phyloP scores from a whole-genome alignment of 2,113 vertebrate species.

The Toxotes jaculatrix region DNA sequence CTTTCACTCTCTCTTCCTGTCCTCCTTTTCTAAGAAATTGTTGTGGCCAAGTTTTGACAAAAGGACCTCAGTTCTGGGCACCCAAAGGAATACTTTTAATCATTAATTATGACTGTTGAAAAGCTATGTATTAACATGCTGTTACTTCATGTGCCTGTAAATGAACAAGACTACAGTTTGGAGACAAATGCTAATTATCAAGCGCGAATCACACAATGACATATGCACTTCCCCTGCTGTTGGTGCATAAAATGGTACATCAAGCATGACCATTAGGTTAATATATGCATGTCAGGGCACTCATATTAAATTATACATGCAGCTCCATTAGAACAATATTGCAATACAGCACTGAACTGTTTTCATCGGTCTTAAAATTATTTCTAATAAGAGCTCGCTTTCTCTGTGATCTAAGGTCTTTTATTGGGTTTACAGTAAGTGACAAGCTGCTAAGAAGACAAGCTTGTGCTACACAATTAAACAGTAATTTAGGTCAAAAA shows the following conservation, averaged over 20 bases:
- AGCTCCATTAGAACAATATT: neutral
- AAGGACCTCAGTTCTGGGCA: neutral
- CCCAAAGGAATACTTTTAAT: slow-evolving; percentile 7
- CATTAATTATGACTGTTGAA: neutral
- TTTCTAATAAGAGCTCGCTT: neutral
- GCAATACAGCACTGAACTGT: neutral
- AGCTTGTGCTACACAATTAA: slow-evolving; percentile 14
- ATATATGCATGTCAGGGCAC: neutral
- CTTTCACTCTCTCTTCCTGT: neutral
- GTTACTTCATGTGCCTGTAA: neutral
- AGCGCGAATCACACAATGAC: neutral
- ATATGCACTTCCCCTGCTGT: no score
- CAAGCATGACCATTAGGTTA: neutral
- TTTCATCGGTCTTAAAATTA: neutral
- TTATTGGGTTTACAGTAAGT: neutral
- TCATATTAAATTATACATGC: slow-evolving; percentile 7
- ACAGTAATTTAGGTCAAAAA: slow-evolving; percentile 42
- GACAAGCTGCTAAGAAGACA: slow-evolving; percentile 10
- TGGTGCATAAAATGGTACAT: neutral
- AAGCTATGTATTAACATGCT: neutral
- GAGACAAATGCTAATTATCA: neutral
- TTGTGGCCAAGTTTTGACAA: slow-evolving; percentile 8
- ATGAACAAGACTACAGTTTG: neutral
- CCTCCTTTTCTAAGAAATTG: neutral
- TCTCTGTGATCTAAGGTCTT: neutral